Evolutionary conservation across 2,888 invertebrate species (phyloP).

Genomic region (Nomada ferruginata): DNA sequence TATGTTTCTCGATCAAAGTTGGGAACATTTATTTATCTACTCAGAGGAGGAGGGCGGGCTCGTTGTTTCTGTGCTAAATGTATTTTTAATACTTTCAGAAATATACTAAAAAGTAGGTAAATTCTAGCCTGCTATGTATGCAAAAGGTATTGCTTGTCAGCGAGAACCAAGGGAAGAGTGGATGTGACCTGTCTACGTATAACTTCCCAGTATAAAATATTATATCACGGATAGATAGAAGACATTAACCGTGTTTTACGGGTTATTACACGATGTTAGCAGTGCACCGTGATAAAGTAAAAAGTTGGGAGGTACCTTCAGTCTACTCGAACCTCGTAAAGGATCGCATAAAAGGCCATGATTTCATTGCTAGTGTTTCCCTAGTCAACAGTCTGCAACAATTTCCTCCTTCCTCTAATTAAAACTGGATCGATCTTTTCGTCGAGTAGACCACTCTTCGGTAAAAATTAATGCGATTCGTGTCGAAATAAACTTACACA

Average conservation of each 20-base stretch:
- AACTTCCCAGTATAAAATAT: conserved; percentile 3
- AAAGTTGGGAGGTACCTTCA: conserved; percentile 31
- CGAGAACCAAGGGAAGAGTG: neutral
- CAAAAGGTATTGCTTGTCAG: no score
- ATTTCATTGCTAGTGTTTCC: conserved; percentile 18
- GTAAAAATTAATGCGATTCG: neutral
- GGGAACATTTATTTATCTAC: no score
- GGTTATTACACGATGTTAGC: conserved; percentile 41
- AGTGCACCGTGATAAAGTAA: conserved; percentile 42
- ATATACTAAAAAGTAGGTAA: no score
- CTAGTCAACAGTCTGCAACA: conserved; percentile 12
- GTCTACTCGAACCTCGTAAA: conserved; percentile 36
- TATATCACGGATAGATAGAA: conserved; percentile 7
- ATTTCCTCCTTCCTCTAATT: neutral
- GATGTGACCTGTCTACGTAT: neutral
- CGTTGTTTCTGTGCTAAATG: no score
- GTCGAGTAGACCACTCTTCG: neutral
- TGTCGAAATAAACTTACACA: neutral
- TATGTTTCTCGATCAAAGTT: no score
- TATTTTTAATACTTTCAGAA: no score
- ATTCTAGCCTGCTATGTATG: no score
- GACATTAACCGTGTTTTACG: conserved; percentile 23
- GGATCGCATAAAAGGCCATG: conserved; percentile 36
- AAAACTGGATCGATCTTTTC: neutral
- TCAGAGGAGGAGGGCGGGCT: no score